phyloP scores from a whole-genome alignment of 2,888 invertebrate genomes.

The Cremastobaeus sp. region DNA sequence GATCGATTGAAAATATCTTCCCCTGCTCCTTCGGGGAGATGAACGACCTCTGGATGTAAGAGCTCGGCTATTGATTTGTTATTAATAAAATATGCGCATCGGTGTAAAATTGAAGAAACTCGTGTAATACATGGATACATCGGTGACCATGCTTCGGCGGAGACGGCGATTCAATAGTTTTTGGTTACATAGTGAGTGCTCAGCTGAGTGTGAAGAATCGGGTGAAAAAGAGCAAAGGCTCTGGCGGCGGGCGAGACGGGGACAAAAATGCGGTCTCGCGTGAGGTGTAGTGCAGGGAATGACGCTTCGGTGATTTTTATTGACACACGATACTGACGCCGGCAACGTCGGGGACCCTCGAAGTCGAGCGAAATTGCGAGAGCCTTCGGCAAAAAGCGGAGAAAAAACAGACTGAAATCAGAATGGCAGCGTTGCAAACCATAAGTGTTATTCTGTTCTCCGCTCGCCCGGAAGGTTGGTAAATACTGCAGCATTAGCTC shows the following conservation, averaged over 20 bases:
- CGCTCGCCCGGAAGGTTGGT: conserved; percentile 53
- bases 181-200: conserved; percentile 57
- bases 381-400: conserved; percentile 51
- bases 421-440: conserved; percentile 25
- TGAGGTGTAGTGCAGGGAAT: conserved; percentile 56
- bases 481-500: conserved; percentile 23
- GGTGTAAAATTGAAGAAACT: conserved; percentile 32
- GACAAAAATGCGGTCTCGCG: conserved; percentile 55
- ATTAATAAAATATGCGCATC: conserved; percentile 36
- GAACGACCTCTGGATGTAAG: too few relatives aligned
- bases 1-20: too few relatives aligned
- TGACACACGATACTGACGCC: conserved; percentile 66
- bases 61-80: conserved; percentile 28
- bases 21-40: too few relatives aligned
- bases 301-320: conserved; percentile 68
- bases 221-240: conserved; percentile 45
- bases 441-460: conserved; percentile 50
- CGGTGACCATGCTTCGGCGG: conserved; percentile 14
- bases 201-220: conserved; percentile 63
- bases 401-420: conserved; percentile 48
- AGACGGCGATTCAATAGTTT: conserved; percentile 47
- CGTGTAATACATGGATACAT: conserved; percentile 25
- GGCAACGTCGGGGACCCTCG: conserved; percentile 45
- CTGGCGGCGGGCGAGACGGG: conserved; percentile 16
- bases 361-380: conserved; percentile 48